Evolutionary conservation across 2,797 vertebrate species (phyloP), one percentile per base, ranked within the genome.

Genomic region (Lepilemur septentrionalis): DNA sequence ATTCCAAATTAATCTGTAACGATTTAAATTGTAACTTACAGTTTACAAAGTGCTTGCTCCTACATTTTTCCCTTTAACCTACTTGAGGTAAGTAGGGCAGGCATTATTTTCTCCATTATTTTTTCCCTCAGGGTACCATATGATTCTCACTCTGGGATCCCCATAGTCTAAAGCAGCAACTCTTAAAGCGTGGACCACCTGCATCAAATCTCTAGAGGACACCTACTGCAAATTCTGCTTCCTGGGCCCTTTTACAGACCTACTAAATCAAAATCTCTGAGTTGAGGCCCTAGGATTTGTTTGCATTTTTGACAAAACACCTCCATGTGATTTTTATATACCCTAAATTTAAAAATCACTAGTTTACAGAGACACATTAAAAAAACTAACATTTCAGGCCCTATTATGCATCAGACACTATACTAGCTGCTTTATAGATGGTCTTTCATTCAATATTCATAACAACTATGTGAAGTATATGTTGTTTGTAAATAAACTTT

Each of bases 1-100:
- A 78, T 86, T 72, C 61, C 48, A 91, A 94, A 96, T 97, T 96
- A 96, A 96, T 91, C 69, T 89, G 57, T 35, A 96, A 91, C 89
- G 82, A 91, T 76, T 93, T 93, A 76, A 86, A 97, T 84, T 92
- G 20, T 67, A 95, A 96, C 59, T 92, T 96, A 95, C 6, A 89
- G 52, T 84, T 94, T 87, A 80, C 57, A 52, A 73, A 92, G 35
- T 61, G 78, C 91, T 95, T 69, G 35, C 75, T 90, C 78, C 76
- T 32, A n/a, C 15, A 57, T 89, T 89, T 93, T 84, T 93, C 38
- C 83, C 50, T 89, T 78, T 70, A 91, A 50, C 59, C 57, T 55
- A 59, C 43, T 10, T 87, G 57, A 86, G 76, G 41, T 61, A 83
- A 96, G 52, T 23, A 94, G 79, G 79, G 91, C 86, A 96, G 55